Evolutionary conservation across 2,888 invertebrate species (phyloP).

Genomic region (Drosophila meridionalis): DNA sequence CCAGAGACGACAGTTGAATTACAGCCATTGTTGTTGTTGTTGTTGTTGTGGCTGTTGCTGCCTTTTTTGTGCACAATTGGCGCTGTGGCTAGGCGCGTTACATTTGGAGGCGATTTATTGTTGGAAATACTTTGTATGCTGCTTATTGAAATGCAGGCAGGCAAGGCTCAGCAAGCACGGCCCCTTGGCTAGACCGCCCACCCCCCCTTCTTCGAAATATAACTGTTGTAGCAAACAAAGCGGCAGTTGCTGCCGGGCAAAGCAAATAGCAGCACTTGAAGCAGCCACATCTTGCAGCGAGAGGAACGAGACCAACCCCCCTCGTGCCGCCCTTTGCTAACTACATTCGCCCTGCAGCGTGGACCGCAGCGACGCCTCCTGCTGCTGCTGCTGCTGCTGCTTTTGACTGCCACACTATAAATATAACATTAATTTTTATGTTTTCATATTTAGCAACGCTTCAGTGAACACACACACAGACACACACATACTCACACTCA

Average conservation of each 20-base stretch:
- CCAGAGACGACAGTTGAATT: constrained; percentile 53
- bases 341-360: constrained; percentile 59
- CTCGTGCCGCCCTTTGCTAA: neutral
- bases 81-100: constrained; percentile 45
- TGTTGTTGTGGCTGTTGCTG: constrained; percentile 4
- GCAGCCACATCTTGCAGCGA: constrained; percentile 31
- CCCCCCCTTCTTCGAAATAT: constrained; percentile 1
- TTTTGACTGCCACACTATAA: constrained; percentile 77
- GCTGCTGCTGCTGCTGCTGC: constrained; percentile 58
- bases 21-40: constrained; percentile 10
- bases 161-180: constrained; percentile 34
- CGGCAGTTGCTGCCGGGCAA: constrained; percentile 53
- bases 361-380: constrained; percentile 66
- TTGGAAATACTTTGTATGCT: constrained; percentile 57
- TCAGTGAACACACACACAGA: constrained; percentile 61
- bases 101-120: constrained; percentile 65
- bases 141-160: constrained; percentile 77
- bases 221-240: constrained; percentile 35
- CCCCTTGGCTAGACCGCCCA: constrained; percentile 30
- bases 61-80: constrained; percentile 55
- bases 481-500: constrained; percentile 13
- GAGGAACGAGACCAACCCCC: neutral
- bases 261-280: constrained; percentile 62
- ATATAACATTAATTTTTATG: constrained; percentile 82
- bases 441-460: constrained; percentile 79